Conservation (phyloP, 2,888 invertebrate species). For the Atrina japonica region DNA sequence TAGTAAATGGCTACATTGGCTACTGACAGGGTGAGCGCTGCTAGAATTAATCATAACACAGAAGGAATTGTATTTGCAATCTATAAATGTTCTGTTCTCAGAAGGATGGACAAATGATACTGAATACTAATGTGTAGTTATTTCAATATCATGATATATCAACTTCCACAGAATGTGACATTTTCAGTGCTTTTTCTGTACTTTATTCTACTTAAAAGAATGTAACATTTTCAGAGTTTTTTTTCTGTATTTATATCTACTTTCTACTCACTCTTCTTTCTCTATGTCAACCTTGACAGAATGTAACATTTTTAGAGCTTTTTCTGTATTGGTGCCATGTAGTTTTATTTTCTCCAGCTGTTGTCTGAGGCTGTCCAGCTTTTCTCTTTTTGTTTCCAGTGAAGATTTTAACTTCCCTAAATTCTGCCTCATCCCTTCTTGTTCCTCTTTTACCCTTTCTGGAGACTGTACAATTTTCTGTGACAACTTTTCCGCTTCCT, state of each 20-base stretch:
- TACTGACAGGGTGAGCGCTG: too few species aligned
- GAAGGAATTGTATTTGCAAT: too few species aligned
- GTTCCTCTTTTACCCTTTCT: conserved; percentile 66
- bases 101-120: too few species aligned
- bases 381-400: conserved; percentile 54
- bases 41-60: too few species aligned
- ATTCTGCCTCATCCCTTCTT: conserved; percentile 60
- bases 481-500: conserved; percentile 65
- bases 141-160: too few species aligned
- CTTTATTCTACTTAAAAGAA: too few species aligned
- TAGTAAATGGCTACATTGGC: too few species aligned
- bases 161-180: conserved; percentile 55
- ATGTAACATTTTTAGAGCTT: conserved; percentile 58
- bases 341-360: conserved; percentile 50
- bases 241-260: too few species aligned
- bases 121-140: too few species aligned
- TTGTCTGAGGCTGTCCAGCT: conserved; percentile 52
- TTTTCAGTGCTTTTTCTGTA: too few species aligned
- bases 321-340: conserved; percentile 50
- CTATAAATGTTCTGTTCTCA: too few species aligned
- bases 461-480: conserved; percentile 75
- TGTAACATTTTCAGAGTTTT: conserved; percentile 60
- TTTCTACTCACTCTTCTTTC: conserved; percentile 62
- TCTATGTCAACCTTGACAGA: conserved; percentile 58
- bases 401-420: conserved; percentile 51